Evolutionary conservation across 2,797 vertebrate species (phyloP), one percentile per base, ranked within the genome.

Genomic region (Coregonus suidteri): DNA sequence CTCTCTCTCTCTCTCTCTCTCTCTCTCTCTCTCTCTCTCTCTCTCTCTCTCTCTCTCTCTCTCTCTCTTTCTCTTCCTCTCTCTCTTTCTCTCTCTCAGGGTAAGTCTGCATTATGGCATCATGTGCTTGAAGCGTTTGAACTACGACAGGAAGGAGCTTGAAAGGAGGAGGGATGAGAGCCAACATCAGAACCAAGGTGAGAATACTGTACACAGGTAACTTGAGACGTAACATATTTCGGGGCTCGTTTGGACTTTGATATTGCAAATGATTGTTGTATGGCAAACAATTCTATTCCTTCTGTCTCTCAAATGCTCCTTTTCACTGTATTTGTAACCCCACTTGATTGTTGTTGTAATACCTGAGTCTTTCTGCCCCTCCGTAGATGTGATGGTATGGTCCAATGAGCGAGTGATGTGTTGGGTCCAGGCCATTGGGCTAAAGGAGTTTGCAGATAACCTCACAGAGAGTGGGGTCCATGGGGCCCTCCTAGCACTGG

Each of bases 331-430:
- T 64, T 64, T 20, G 7, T 64, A 3, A 20, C 62, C 15, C 11
- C 3, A 35, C 9, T 37, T 31, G 37, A 41, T 35, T 30, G 25
- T 6, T 41, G 41, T 37, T 30, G 66, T 74, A 18, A 31, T 69
- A 56, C 62, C 9, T 72, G 0, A 6, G 0, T 35, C 34, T 6
- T 59, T 64, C 52, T 70, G 34, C 51, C 69, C 18, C 64, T 70
- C 20, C 78, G 1, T 86, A 98, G 97, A 97, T 78, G 97, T 98
- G 83, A 96, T 98, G 96, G 97, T 97, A 73, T 98, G 97, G 97
- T 97, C 97, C 83, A 98, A 98, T 30, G 96, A 98, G 85, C 93
- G 97, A 3, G 96, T 98, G 78, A 97, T 97, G 96, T 97, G 95
- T 82, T 98, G 97, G 97, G 95, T 97, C 59, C 96, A 97, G 85